Percentiles rank a stretch among this genome's conserved stretches.
These are phyloP conservation scores for Caenorhabditis uteleia DNA, from an alignment of 2,888 invertebrate species.

Conservation along the genomic window DNA sequence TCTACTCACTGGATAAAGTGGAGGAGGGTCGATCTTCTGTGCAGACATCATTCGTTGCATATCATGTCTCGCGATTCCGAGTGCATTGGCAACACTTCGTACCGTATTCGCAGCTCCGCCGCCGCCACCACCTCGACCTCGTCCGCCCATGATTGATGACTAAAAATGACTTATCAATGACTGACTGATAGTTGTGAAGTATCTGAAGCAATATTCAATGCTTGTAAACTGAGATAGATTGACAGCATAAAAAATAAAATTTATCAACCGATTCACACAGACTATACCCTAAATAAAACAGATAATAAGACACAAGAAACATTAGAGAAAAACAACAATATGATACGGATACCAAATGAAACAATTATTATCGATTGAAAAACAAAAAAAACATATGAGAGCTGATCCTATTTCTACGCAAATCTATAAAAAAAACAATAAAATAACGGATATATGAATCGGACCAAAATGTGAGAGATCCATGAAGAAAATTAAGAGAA, in stretches of 20 bases:
- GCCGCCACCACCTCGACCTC: slow-evolving; percentile 41
- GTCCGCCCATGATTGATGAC: slow-evolving; percentile 40
- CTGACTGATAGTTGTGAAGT: no score
- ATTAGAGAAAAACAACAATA: neutral
- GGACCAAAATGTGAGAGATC: slow-evolving; percentile 8
- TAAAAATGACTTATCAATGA: no score
- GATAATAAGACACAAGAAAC: slow-evolving; percentile 2
- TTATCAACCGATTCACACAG: no score
- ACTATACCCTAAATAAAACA: slow-evolving; percentile 4
- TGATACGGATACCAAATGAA: neutral
- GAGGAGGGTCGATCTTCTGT: slow-evolving; percentile 55
- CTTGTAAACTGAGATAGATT: no score
- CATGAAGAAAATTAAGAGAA: neutral
- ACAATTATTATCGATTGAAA: neutral
- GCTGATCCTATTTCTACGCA: slow-evolving; percentile 1
- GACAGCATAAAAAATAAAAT: no score
- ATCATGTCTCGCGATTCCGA: slow-evolving; percentile 64
- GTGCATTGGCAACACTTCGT: slow-evolving; percentile 59
- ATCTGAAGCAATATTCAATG: no score
- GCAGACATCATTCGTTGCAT: slow-evolving; percentile 47
- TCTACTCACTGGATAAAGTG: slow-evolving; percentile 59
- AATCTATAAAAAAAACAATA: neutral
- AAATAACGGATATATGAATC: neutral
- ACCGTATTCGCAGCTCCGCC: slow-evolving; percentile 33
- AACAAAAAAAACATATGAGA: neutral